Conservation (phyloP, 2,113 vertebrate species). For the Alexandromys fortis region DNA sequence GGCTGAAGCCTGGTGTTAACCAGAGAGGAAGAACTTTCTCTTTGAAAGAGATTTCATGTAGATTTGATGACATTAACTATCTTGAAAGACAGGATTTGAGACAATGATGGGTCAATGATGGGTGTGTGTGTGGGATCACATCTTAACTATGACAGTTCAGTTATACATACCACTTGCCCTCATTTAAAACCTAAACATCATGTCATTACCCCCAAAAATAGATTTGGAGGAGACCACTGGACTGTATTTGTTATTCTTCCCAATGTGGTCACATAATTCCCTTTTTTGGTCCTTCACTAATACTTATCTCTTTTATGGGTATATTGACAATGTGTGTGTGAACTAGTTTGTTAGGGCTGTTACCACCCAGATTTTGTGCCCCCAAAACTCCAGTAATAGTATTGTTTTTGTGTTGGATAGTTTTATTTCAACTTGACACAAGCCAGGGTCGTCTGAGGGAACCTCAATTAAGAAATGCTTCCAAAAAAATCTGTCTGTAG, state of each 20-base stretch:
- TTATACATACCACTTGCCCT: not conserved
- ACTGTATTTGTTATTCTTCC: not conserved
- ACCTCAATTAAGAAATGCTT: not conserved
- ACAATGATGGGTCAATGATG: not conserved
- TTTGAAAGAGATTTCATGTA: not conserved
- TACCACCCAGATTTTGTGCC: not conserved
- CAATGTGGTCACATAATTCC: not conserved
- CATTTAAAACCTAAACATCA: not conserved
- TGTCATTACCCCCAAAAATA: not conserved
- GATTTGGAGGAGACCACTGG: not conserved
- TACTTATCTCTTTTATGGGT: not conserved
- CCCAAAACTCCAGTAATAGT: not conserved
- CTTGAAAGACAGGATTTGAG: not conserved
- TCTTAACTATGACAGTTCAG: not conserved
- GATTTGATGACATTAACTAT: not conserved
- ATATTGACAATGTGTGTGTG: not conserved
- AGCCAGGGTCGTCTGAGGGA: not conserved
- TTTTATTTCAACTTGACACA: not conserved
- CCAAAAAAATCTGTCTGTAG: not conserved
- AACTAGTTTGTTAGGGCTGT: not conserved
- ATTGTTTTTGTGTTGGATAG: not conserved
- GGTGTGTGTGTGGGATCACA: not conserved
- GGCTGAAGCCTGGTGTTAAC: not conserved
- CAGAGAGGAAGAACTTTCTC: not conserved
- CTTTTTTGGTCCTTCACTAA: not conserved